Percentiles rank a stretch among this genome's conserved stretches.
Evolutionary conservation across 2,797 vertebrate species (phyloP).

Genomic region (Rhabdomys pumilio): DNA sequence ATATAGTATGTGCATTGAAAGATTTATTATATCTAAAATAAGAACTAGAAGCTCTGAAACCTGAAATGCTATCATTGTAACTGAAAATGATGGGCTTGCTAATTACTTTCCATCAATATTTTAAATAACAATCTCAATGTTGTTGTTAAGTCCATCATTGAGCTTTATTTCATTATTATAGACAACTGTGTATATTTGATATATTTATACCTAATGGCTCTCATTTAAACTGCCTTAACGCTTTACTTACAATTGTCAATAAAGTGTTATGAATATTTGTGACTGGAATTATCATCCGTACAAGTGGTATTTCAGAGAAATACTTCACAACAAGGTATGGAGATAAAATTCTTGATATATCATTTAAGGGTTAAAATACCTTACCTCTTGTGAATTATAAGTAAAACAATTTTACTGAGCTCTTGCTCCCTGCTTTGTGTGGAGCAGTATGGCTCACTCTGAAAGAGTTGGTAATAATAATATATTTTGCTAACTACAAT

Average conservation of each 20-base stretch:
- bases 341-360: conserved; percentile 33
- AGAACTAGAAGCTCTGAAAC: not conserved
- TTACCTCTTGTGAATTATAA: not conserved
- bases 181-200: not conserved
- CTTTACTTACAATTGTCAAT: not conserved
- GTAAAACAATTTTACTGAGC: not conserved
- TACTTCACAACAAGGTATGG: not conserved
- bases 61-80: not conserved
- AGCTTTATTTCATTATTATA: conserved; percentile 32
- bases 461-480: not conserved
- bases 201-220: not conserved
- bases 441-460: no score
- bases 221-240: conserved; percentile 23
- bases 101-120: not conserved
- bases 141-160: not conserved
- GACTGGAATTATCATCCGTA: not conserved
- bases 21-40: not conserved
- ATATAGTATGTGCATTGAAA: not conserved
- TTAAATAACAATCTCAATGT: not conserved
- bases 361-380: not conserved
- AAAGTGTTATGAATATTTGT: not conserved
- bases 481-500: conserved; percentile 15
- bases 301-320: conserved; percentile 39
- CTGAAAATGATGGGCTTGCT: not conserved
- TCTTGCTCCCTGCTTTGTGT: not conserved